Base-by-base conservation (phyloP, 2,888 invertebrate species). In the Macrosoma leucophasiata region DNA sequence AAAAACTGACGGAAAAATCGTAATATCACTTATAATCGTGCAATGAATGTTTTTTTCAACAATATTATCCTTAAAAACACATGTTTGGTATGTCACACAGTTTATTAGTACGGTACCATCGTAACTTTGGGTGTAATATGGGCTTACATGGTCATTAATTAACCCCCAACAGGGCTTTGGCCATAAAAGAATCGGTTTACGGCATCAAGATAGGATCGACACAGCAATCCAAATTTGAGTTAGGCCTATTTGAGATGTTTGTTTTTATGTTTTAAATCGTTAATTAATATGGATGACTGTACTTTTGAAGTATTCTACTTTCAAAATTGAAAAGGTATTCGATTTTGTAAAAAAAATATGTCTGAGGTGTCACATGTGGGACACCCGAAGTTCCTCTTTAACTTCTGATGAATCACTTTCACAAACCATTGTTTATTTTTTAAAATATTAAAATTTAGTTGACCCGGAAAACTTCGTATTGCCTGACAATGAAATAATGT, bases 131-230 rank as follows among this genome's bases (percentile, higher is more conserved):
- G 49, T 68, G 68, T 71, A 68, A 70, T 64, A 75, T 63, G 66
- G 54, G 43, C 57, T 29, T 57, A 67, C 67, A 64, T 42, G 63
- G 55, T 52, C 71, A 78, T 81, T 79, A 81, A 81, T 81, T 81
- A 77, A 50, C 56, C 64, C 57, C 77, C 70, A 54, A 61, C 53
- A 41, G 66, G 53, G 46, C 41, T 51, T 37, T 33, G 52, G 42
- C 55, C 59, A 53, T 70, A 66, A 72, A 69, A 58, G 62, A 57
- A 63, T 59, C 55, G 55, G 65, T 76, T 76, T 74, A 76, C 62
- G 62, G 46, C 29, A 30, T 21, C 17, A 30, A 37, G 73, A 75
- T 76, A 69, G 58, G 50, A 75, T 76, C 72, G 38, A n/a, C n/a
- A n/a, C n/a, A n/a, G 46, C 17, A 23, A 22, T 31, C 29, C 21